Base-by-base conservation (phyloP, 2,797 vertebrate species). In the Sphenodon punctatus region DNA sequence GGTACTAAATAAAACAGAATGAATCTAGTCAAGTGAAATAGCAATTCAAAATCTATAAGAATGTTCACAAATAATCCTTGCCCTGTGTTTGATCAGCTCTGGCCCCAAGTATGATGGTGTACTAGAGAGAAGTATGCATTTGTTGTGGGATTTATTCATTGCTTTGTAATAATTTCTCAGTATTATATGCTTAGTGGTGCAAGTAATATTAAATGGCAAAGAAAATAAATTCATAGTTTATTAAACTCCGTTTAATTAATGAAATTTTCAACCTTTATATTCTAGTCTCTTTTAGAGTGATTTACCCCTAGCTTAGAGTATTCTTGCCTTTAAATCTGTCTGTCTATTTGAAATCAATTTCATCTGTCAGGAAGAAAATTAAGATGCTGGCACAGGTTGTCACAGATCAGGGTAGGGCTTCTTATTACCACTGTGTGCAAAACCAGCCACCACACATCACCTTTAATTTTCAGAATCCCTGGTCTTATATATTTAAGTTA, bases 271-370 rank as follows among this genome's bases (percentile, higher is more conserved):
- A 41, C 20, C 46, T 67, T 8, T 55, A 36, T 11, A 7, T 79
- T 85, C 66, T 39, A 36, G 45, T 89, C 85, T 66, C 38, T 56
- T 78, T 85, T 78, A 56, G 43, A 39, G 2, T 25, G 75, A 70
- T 88, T 80, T 3, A 4, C 63, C 80, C 46, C 36, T 81, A 82
- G 81, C 69, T 59, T 46, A 17, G 74, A 80, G 12, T 71, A 60
- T 41, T 75, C 53, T 88, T 87, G 25, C 70, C 70, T 80, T 89
- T 84, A 80, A 60, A 59, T 76, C 60, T 88, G 75, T 81, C 69
- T 69, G 66, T 75, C 72, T 75, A 30, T 30, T 86, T 65, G 75
- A 88, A 89, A 90, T 88, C 84, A 86, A 73, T 76, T 76, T 90
- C 14, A 56, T 66, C 79, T 58, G 73, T 78, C 87, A 89, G 75